These are phyloP conservation scores for Rafetus swinhoei DNA, from an alignment of 2,113 vertebrate genomes.

Conservation along the genomic window DNA sequence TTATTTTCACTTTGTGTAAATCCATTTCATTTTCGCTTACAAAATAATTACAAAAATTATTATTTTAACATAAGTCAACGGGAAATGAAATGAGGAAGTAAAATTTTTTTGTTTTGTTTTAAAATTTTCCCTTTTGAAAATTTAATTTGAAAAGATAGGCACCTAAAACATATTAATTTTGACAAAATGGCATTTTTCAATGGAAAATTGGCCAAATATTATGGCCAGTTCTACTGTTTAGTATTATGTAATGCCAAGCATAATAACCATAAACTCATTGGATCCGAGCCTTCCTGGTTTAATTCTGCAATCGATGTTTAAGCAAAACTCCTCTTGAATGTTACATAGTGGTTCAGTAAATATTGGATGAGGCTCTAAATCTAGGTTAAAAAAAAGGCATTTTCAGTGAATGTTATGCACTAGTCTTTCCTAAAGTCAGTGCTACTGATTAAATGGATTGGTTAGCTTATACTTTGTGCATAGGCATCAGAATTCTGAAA, in stretches of 20 bases:
- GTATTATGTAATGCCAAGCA: not conserved
- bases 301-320: not conserved
- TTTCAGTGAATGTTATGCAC: not conserved
- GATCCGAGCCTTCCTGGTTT: not conserved
- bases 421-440: conserved; percentile 42
- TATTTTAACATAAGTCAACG: not conserved
- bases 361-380: not conserved
- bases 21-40: not conserved
- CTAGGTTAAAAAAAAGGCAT: not conserved
- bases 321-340: not conserved
- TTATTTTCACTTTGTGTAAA: not conserved
- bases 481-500: not conserved
- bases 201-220: not conserved
- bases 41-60: not conserved
- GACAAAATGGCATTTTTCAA: not conserved
- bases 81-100: not conserved
- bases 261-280: not conserved
- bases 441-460: conserved; percentile 17
- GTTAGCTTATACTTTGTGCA: not conserved
- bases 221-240: not conserved
- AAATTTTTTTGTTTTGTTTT: not conserved
- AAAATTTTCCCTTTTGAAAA: not conserved
- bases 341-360: not conserved
- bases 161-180: not conserved
- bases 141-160: not conserved